Conservation (phyloP, 2,797 vertebrate genomes). For the Aratinga solstitialis region DNA sequence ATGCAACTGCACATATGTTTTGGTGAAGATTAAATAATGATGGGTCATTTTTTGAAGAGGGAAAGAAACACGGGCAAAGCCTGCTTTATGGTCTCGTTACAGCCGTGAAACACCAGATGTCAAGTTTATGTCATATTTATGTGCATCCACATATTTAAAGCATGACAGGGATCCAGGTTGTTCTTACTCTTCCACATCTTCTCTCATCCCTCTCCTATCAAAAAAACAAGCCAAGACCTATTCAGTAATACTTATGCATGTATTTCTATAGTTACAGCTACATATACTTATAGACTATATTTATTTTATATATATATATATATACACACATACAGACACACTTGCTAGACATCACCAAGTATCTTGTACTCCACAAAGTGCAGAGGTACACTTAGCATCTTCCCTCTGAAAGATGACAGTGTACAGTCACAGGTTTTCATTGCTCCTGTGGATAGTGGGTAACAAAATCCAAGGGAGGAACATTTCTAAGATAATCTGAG, state of each 20-base stretch:
- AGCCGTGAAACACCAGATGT: neutral
- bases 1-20: neutral
- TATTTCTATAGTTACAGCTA: neutral
- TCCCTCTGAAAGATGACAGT: neutral
- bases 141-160: neutral
- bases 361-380: neutral
- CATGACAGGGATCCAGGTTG: neutral
- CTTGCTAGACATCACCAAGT: neutral
- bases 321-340: neutral
- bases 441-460: neutral
- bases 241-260: no score
- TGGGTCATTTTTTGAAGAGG: neutral
- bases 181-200: neutral
- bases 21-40: neutral
- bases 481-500: neutral
- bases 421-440: neutral
- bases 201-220: neutral
- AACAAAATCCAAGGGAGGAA: neutral
- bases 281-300: neutral
- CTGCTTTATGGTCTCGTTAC: neutral
- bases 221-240: neutral
- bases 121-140: neutral
- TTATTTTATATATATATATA: neutral
- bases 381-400: fast-evolving
- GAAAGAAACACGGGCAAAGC: neutral